Evolutionary conservation across 1,140 invertebrate species (phyloP).

Genomic region (Spodoptera litura): DNA sequence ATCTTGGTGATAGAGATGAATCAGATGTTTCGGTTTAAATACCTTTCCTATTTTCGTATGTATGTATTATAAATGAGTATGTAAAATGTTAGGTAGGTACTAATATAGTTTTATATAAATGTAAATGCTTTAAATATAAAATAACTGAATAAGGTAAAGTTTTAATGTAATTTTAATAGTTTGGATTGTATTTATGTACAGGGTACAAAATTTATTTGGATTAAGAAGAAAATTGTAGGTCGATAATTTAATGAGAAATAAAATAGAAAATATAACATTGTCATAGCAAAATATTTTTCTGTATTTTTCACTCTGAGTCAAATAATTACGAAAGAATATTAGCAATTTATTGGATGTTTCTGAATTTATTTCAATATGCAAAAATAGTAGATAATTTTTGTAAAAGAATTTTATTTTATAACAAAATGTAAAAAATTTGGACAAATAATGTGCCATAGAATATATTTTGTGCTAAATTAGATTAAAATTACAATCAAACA

Average conservation of each 20-base stretch:
- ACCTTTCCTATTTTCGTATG: slow-evolving; percentile 28
- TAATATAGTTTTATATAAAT: slow-evolving; percentile 36
- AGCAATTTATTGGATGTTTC: no score
- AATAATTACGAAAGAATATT: no score
- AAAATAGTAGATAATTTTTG: no score
- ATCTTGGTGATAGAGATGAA: not conserved
- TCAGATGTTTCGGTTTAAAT: not conserved
- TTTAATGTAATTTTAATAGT: slow-evolving; percentile 20
- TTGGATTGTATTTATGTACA: slow-evolving; percentile 41
- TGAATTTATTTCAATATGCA: no score
- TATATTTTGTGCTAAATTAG: slow-evolving; percentile 37
- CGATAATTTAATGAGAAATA: no score
- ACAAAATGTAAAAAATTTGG: not conserved
- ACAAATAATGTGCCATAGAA: slow-evolving; percentile 42
- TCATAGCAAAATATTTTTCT: no score
- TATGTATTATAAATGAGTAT: slow-evolving; percentile 16
- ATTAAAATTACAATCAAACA: not conserved
- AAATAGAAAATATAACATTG: no score
- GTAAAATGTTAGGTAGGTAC: slow-evolving; percentile 11
- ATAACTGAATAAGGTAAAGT: slow-evolving; percentile 35
- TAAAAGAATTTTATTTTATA: no score
- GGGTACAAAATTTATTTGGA: slow-evolving; percentile 23
- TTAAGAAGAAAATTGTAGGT: not conserved
- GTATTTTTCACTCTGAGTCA: no score
- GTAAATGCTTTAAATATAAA: slow-evolving; percentile 55